Evolutionary conservation across 2,113 vertebrate genomes (phyloP), one percentile per base, ranked within the genome.

Genomic region (Leptocoma aspasia): DNA sequence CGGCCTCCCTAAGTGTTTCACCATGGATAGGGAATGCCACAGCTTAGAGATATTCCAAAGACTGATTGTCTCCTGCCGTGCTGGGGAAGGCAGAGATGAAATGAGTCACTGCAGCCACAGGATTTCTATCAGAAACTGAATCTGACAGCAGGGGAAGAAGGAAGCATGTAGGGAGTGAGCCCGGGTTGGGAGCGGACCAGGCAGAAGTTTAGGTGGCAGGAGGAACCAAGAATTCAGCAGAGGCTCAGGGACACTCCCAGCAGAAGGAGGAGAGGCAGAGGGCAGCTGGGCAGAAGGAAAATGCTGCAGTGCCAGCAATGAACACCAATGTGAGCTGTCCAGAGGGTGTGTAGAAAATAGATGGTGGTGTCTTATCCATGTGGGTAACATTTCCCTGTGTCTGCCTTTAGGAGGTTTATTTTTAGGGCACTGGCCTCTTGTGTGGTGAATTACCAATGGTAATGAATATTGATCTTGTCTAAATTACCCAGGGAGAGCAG

Each of bases 381-480:
- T 20, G 28, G 37, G 68, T 35, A 60, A 26, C 17, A 44, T 59
- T 89, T 84, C 49, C 60, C 47, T 37, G 13, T 37, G 86, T 26
- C 33, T 72, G 28, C 13, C 44, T 90, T 64, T 42, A 54, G 52
- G 66, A 24, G 75, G 7, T 10, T 87, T 42, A 11, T 61, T 93
- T 75, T 94, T 37, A 84, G 45, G 78, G 68, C 22, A n/a, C 14
- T 60, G 3, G 86, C 41, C 41, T 24, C 42, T 94, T 78, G 52
- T 35, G 57, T 84, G 59, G 53, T 59, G 60, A 94, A 92, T 97
- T 96, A 93, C 84, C 78, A 39, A 61, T 80, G 54, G 59, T 96
- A 96, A 96, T 90, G 88, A 96, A 89, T 93, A 94, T 82, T 78
- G 92, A 96, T 97, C 86, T 81, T 2, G 0, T 83, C 71, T 91